A percentile compares a stretch with the other conserved stretches of the same genome.
Conservation (phyloP, 2,113 vertebrate species). For the Cinclus mexicanus region DNA sequence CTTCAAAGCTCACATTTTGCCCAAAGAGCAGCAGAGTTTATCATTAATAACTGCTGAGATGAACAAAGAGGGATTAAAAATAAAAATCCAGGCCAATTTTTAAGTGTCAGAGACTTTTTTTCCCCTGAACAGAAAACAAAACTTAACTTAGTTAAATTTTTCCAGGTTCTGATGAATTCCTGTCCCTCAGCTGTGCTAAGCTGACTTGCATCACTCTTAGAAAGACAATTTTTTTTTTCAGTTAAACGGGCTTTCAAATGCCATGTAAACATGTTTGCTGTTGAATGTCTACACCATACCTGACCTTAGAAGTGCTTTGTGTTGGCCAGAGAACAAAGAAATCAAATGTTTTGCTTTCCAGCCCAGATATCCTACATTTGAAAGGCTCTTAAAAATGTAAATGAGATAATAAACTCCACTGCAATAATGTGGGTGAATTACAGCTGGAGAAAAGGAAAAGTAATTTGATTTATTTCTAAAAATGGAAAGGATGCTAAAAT, state of each 20-base stretch:
- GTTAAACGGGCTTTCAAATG: conserved; percentile 29
- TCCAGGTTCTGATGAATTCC: neutral
- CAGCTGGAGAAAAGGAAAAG: conserved; percentile 6
- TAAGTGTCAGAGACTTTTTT: neutral
- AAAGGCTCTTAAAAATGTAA: conserved; percentile 71
- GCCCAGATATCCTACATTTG: conserved; percentile 68
- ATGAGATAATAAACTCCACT: conserved; percentile 51
- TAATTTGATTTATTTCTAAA: conserved; percentile 45
- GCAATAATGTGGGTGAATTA: conserved; percentile 33
- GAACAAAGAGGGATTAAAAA: neutral
- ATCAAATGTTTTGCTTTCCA: conserved; percentile 67
- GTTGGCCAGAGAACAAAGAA: conserved; percentile 60
- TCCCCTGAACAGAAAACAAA: neutral
- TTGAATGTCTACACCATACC: conserved; percentile 39
- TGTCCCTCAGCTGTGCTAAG: neutral
- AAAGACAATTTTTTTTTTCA: conserved; percentile 1
- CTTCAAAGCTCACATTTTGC: conserved; percentile 5
- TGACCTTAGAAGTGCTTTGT: conserved; percentile 62
- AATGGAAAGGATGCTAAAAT: conserved; percentile 32
- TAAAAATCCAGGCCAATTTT: neutral
- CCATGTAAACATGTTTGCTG: conserved; percentile 55
- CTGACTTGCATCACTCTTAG: neutral
- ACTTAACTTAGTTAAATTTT: neutral
- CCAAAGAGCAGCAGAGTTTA: neutral
- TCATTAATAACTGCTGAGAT: neutral